Base-by-base conservation (phyloP, 2,113 vertebrate species). In the Spea multiplicata region DNA sequence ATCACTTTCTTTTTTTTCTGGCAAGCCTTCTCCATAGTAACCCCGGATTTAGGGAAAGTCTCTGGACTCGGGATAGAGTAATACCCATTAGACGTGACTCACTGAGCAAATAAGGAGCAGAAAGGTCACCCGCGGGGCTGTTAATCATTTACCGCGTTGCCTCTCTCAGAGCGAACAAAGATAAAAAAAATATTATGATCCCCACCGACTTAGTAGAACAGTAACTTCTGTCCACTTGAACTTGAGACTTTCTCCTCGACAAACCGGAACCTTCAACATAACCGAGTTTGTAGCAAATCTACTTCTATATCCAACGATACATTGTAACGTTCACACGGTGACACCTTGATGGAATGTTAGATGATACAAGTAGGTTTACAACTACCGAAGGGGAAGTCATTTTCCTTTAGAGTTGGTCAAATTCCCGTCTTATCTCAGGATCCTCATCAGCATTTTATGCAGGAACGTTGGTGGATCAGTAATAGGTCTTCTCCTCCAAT, bases 81-180 rank as follows among this genome's bases (percentile, higher is more conserved):
- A 30, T 30, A 85, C 70, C 75, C 46, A 45, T 87, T 86, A 82
- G 78, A 71, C 83, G 77, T 81, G 80, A 72, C 70, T 86, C 78
- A 45, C 70, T 84, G 71, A 86, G 79, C 85, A 86, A 81, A 84
- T 6, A 87, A 73, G 82, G 65, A 76, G 71, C 59, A 46, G 74
- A 83, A 88, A 80, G 80, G 85, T 84, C 53, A 4, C 47, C 78
- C 83, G 52, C 83, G 74, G 57, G 66, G 5, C 0, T 0, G 89
- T 93, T 94, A 94, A 92, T 93, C 69, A 90, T 93, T 87, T 82
- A 92, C 91, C 86, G 9, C 13, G 82, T 73, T 82, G 72, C 80
- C 71, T 69, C 78, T 83, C 84, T 82, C 64, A 47, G 6, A 16
- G 73, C 82, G 84, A 78, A 75, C 85, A 65, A 71, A 48, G 48